phyloP scores from a whole-genome alignment of 2,888 invertebrate species.

The Cabera pusaria region DNA sequence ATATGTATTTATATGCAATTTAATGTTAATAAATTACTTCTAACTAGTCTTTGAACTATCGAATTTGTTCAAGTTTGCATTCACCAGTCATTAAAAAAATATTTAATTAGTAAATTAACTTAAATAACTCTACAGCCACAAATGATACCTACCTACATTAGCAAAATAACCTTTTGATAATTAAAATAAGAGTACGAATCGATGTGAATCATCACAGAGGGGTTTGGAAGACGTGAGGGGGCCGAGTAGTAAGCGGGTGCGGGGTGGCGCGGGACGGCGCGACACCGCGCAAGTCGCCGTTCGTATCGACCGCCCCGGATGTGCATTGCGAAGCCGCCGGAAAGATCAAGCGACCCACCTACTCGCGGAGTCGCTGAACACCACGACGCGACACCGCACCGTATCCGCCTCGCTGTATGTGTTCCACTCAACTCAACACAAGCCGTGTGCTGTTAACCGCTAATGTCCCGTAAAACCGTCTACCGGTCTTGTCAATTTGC shows the following conservation, averaged over 20 bases:
- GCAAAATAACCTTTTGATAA: constrained; percentile 18
- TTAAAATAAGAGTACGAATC: constrained; percentile 71
- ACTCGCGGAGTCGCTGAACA: constrained; percentile 51
- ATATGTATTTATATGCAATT: no score
- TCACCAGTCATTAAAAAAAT: no score
- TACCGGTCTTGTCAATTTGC: constrained; percentile 18
- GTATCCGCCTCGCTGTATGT: background rate
- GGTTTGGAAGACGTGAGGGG: constrained; percentile 54
- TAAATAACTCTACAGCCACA: no score
- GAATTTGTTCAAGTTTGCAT: no score
- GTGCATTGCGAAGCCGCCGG: constrained; percentile 70
- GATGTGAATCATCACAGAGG: constrained; percentile 65
- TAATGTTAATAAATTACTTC: no score
- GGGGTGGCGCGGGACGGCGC: constrained; percentile 56
- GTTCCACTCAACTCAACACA: constrained; percentile 5
- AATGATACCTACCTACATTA: no score
- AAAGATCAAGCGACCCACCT: constrained; percentile 68
- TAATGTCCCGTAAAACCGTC: constrained; percentile 12
- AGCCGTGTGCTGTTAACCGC: constrained; percentile 11
- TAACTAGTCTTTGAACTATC: no score
- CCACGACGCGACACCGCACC: background rate
- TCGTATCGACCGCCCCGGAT: constrained; percentile 81
- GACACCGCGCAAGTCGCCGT: constrained; percentile 75
- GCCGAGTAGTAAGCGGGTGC: constrained; percentile 41
- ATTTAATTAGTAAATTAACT: no score